Evolutionary conservation across 2,888 invertebrate species (phyloP).

Genomic region (Limnephilus marmoratus): DNA sequence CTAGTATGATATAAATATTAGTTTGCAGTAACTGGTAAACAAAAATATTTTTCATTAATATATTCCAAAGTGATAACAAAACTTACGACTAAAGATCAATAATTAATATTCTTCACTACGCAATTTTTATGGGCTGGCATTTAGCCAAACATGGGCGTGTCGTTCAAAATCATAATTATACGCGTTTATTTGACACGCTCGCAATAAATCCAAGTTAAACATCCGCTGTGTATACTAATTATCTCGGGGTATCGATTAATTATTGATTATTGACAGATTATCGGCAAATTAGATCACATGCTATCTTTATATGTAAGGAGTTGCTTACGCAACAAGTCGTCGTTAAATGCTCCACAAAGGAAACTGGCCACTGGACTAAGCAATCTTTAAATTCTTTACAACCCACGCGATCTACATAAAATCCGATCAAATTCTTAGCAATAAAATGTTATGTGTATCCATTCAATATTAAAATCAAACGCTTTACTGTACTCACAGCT

Average conservation of each 20-base stretch:
- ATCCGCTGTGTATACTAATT: neutral
- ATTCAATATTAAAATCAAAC: neutral
- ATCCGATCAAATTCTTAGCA: neutral
- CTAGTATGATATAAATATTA: neutral
- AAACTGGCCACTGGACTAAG: neutral
- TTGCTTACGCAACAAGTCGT: neutral
- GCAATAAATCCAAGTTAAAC: slow-evolving; percentile 14
- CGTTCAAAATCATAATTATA: slow-evolving; percentile 5
- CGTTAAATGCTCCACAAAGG: neutral
- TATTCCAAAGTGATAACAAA: neutral
- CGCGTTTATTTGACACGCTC: neutral
- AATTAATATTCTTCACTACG: neutral
- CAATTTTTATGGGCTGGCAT: neutral
- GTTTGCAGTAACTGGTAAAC: neutral
- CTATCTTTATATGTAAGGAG: slow-evolving; percentile 16
- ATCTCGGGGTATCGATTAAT: neutral
- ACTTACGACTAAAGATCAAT: neutral
- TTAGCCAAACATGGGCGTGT: neutral
- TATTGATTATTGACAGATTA: neutral
- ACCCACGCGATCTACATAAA: slow-evolving; percentile 22
- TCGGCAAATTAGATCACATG: neutral
- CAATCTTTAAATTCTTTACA: neutral
- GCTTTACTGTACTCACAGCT: neutral
- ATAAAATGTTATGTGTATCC: neutral
- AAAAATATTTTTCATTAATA: neutral